Evolutionary conservation across 1,140 invertebrate genomes (phyloP), one percentile per base, ranked within the genome.

Genomic region (Manduca sexta): DNA sequence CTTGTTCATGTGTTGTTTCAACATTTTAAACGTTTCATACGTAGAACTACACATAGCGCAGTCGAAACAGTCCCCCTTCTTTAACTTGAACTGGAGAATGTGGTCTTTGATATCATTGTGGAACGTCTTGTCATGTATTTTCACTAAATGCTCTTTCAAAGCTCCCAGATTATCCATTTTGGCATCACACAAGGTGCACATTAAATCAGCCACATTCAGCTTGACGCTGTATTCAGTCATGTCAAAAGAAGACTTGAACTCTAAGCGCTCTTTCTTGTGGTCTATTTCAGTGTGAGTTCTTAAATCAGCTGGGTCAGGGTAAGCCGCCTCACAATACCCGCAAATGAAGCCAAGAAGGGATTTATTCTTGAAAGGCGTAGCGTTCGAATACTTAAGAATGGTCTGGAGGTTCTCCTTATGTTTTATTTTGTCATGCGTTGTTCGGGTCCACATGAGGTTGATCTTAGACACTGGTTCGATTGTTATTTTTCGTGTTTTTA

Each of bases 1-100:
- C 2, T 78, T 73, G 14, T 80, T 78, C 76, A 86, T 79, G 15
- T 88, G 87, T 29, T 81, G 77, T 56, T 81, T 78, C 1, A 84
- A 26, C 80, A 81, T 84, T 49, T 84, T 84, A 35, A 84, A 84
- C 0, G 80, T 81, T 14, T 81, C 77, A 33, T 81, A 84, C 0
- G 69, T 79, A 0, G 64, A 73, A 0, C 70, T 44, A 11, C 80
- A 84, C 61, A 78, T 61, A 0, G 68, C 71, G 50, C 80, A 84
- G 11, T 78, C 67, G 26, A 73, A 76, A 0, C 69, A 48, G 18
- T 79, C 75, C 0, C 74, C 77, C 45, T 74, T 76, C 13, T 66
- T 76, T 13, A 84, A 37, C 34, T 72, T 81, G 17, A 78, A 84
- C 43, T 75, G 71, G 14, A 71, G 52, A 11, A 83, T 49, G 17